A percentile compares a stretch with the other conserved stretches of the same genome.
Conservation (phyloP, 2,113 vertebrate genomes). For the Nycticorax nycticorax region DNA sequence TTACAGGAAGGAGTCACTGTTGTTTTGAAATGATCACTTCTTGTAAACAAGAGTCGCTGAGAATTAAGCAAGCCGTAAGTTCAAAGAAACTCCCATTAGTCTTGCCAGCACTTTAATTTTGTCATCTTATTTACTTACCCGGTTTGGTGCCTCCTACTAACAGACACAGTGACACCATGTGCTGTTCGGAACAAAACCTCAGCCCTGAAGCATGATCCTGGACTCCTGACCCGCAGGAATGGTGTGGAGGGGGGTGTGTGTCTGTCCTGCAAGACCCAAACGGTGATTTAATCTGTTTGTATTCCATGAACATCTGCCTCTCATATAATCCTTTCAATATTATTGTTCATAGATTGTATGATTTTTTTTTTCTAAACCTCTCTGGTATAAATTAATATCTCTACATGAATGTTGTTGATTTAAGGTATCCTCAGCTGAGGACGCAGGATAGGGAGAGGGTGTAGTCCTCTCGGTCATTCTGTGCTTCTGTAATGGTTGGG, state of each 20-base stretch:
- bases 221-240: fast-evolving
- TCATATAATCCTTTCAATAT: background rate
- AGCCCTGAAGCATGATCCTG: fast-evolving
- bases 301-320: background rate
- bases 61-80: background rate
- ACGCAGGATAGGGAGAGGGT: background rate
- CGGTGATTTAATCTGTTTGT: background rate
- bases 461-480: fast-evolving
- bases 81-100: background rate
- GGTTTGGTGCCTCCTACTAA: background rate
- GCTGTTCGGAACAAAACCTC: background rate
- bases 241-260: fast-evolving
- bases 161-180: fast-evolving
- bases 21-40: background rate
- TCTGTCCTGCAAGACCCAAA: background rate
- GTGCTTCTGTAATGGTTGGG: background rate
- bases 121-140: background rate
- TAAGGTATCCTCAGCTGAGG: background rate
- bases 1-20: background rate
- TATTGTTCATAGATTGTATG: background rate
- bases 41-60: background rate
- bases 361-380: background rate
- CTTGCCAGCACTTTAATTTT: background rate
- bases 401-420: background rate
- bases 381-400: background rate